phyloP scores from a whole-genome alignment of 2,113 vertebrate species.

The Equus quagga region DNA sequence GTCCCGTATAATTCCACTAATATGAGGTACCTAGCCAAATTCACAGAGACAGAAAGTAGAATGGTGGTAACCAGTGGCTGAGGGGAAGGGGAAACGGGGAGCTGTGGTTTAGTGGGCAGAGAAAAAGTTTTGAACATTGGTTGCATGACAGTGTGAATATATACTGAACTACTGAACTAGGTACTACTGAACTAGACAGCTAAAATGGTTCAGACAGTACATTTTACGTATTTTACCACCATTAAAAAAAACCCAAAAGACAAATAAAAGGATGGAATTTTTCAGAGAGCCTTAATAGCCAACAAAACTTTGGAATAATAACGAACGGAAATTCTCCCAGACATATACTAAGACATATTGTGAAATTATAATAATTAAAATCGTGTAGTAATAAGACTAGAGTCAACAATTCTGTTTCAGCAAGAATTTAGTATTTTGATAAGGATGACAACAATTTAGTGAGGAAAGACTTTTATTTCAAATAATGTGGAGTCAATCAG shows the following conservation, averaged over 20 bases:
- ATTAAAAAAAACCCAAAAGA: background rate
- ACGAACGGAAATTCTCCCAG: constrained; percentile 32
- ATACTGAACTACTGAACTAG: background rate
- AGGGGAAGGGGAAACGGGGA: background rate
- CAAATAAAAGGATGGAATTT: background rate
- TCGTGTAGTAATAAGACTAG: background rate
- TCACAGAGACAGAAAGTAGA: background rate
- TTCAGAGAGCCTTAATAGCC: background rate
- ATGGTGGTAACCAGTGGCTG: too few species aligned
- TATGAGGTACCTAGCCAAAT: background rate
- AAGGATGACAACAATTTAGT: background rate
- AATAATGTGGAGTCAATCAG: background rate
- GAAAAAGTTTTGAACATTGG: background rate
- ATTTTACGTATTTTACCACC: background rate
- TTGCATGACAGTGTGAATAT: background rate
- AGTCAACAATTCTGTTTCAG: background rate
- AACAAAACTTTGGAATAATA: background rate
- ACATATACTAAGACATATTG: background rate
- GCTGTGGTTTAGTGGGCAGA: background rate
- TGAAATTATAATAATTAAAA: constrained; percentile 26
- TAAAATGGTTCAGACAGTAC: background rate
- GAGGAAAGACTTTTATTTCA: constrained; percentile 14
- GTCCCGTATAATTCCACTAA: background rate
- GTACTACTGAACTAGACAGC: background rate
- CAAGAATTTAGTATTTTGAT: constrained; percentile 1